Conservation (phyloP, 2,888 invertebrate genomes). For the Macrophya annulata region DNA sequence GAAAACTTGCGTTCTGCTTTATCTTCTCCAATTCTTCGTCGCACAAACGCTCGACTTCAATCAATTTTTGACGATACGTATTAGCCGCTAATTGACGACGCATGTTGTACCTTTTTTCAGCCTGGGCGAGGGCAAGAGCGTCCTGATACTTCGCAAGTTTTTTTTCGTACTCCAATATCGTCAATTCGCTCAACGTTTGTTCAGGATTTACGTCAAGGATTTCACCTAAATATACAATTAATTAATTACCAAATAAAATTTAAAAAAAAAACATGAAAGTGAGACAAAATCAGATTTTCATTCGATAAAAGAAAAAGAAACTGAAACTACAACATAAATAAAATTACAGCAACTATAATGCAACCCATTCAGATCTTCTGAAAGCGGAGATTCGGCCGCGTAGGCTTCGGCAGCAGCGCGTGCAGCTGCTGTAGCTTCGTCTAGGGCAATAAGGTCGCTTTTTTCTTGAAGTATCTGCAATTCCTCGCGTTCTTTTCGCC, state of each 20-base stretch:
- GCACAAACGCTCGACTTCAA: constrained; percentile 79
- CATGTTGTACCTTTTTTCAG: constrained; percentile 73
- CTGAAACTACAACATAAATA: too few relatives aligned
- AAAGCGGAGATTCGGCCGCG: constrained; percentile 69
- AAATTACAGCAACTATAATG: constrained; percentile 11
- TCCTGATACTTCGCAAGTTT: constrained; percentile 74
- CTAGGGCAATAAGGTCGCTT: constrained; percentile 65
- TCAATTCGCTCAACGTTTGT: constrained; percentile 66
- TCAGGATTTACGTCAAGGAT: constrained; percentile 64
- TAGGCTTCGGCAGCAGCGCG: constrained; percentile 70
- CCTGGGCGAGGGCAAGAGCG: constrained; percentile 70
- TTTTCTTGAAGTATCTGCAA: constrained; percentile 65
- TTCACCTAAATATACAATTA: constrained; percentile 58
- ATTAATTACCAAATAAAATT: not conserved
- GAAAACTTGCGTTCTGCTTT: constrained; percentile 74
- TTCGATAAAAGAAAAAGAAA: not conserved
- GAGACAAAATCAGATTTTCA: not conserved
- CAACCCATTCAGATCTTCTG: constrained; percentile 64
- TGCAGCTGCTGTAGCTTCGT: constrained; percentile 70
- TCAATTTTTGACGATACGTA: constrained; percentile 76
- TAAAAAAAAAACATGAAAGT: constrained; percentile 6
- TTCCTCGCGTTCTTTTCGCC: constrained; percentile 75
- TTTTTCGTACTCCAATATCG: constrained; percentile 72
- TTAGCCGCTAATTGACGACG: constrained; percentile 75
- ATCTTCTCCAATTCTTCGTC: constrained; percentile 78